phyloP scores from a whole-genome alignment of 1,140 invertebrate species.

The Camponotus floridanus region DNA sequence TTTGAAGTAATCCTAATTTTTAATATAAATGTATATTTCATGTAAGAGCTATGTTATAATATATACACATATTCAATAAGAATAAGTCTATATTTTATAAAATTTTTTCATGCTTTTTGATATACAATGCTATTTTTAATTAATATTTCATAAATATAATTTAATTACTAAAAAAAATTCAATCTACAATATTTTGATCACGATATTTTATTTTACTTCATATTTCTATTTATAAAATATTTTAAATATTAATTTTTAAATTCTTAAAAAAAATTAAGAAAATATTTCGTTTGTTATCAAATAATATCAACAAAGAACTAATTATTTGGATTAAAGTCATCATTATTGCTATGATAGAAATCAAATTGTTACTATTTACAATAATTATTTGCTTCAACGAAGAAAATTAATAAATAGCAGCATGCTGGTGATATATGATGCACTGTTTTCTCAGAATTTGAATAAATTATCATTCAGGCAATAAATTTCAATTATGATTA shows the following conservation, averaged over 20 bases:
- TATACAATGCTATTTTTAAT: neutral
- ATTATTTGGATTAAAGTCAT: conserved; percentile 2
- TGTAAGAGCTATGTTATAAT: too few species aligned
- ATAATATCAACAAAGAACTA: conserved; percentile 8
- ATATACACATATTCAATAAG: too few species aligned
- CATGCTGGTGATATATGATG: conserved; percentile 56
- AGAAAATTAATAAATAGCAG: conserved; percentile 54
- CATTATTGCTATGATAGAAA: conserved; percentile 21
- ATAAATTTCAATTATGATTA: conserved; percentile 55
- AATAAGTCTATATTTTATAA: too few species aligned
- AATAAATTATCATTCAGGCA: conserved; percentile 53
- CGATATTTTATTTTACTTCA: conserved; percentile 25
- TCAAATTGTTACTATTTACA: conserved; percentile 2
- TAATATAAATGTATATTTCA: too few species aligned
- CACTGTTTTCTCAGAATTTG: conserved; percentile 47
- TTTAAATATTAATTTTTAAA: neutral
- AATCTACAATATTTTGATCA: neutral
- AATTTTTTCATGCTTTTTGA: too few species aligned
- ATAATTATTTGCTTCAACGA: conserved; percentile 55
- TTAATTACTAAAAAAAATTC: neutral
- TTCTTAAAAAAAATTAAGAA: neutral
- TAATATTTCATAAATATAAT: conserved; percentile 25
- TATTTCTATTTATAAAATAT: conserved; percentile 10
- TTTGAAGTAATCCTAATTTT: too few species aligned
- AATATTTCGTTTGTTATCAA: neutral